Evolutionary conservation across 2,113 vertebrate species (phyloP).

Genomic region (Poeciliopsis turrubarensis): DNA sequence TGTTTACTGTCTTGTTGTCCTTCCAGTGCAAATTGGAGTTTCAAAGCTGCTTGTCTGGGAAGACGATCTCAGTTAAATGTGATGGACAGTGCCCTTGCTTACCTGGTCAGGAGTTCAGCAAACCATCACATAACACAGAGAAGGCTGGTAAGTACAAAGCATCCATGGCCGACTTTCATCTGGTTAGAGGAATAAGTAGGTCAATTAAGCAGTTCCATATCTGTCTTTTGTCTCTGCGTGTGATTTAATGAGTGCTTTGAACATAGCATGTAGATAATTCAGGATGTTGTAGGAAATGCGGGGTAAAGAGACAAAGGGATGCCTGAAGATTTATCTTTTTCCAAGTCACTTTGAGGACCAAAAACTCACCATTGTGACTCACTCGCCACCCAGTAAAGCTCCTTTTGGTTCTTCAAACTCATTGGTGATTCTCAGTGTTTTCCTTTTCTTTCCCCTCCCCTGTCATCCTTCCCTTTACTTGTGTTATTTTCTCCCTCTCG

Average conservation of each 20-base stretch:
- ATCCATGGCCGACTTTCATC: neutral
- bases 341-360: conserved; percentile 22
- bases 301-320: neutral
- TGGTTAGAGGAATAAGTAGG: neutral
- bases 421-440: conserved; percentile 40
- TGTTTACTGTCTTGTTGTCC: neutral
- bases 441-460: conserved; percentile 48
- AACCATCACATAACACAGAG: conserved; percentile 72
- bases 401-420: conserved; percentile 52
- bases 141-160: conserved; percentile 84
- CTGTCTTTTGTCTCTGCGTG: neutral
- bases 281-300: neutral
- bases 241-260: neutral
- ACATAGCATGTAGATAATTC: neutral
- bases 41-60: conserved; percentile 89
- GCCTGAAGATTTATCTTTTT: conserved; percentile 11
- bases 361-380: conserved; percentile 16
- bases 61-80: conserved; percentile 85
- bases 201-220: neutral
- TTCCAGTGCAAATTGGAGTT: conserved; percentile 95
- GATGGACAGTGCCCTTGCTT: conserved; percentile 92
- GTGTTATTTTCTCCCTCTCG: conserved; percentile 34
- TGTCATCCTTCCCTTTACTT: conserved; percentile 45
- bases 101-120: conserved; percentile 82
- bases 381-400: neutral